Evolutionary conservation across 2,113 vertebrate species (phyloP), one percentile per base, ranked within the genome.

Genomic region (Pteruthius melanotis): DNA sequence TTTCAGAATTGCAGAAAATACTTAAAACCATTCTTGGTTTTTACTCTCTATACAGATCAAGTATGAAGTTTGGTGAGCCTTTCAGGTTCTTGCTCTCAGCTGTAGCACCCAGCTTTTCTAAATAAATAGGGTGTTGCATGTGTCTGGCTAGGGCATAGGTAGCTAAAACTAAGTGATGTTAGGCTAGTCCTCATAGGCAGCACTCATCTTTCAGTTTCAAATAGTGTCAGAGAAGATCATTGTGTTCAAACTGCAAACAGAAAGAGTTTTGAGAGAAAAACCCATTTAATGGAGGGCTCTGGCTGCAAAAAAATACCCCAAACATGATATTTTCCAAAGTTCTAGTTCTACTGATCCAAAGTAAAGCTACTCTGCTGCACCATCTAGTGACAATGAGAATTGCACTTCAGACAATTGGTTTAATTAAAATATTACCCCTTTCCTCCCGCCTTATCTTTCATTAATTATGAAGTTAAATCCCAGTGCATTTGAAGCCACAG

Each of bases 291-390:
- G 16, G 42, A 72, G 23, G 21, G 20, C 12, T 61, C 35, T 83
- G 14, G 15, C 39, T 59, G 19, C 39, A 77, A 77, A 87, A 77
- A 42, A 42, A 4, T 7, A 0, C 3, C 53, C 66, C 42, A 28
- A 28, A 44, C 10, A 13, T 10, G 47, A 2, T 47, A 21, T 86
- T 83, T 93, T 59, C 80, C 68, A 60, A 93, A 94, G 57, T 92
- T 96, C 90, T 93, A 68, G 72, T 70, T 92, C 47, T 15, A 33
- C n/a, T 54, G 45, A 87, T 89, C 89, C 95, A 87, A 95, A 91
- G 86, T 31, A 95, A 95, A 87, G 59, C 94, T 95, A 96, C 93
- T 93, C 95, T 83, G 82, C 95, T 97, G 84, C 95, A 95, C 94
- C 95, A 96, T 90, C 95, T 96, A 97, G 94, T 94, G 96, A 96